Evolutionary conservation across 1,140 invertebrate species (phyloP).

Genomic region (Pseudobourletiella spinata): DNA sequence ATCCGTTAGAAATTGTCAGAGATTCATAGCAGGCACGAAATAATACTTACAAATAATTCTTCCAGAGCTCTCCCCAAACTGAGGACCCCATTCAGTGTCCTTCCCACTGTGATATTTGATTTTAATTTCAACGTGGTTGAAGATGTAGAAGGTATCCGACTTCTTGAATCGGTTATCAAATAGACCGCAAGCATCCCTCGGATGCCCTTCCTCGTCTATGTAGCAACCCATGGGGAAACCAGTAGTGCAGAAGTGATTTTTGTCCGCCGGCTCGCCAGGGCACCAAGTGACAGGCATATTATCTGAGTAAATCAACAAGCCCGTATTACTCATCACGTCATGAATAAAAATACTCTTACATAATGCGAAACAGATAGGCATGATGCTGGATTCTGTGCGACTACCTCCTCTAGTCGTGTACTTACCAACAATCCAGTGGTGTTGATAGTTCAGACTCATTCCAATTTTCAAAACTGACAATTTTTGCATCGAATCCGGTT

Average conservation of each 20-base stretch:
- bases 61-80: constrained; percentile 65
- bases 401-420: too few species aligned
- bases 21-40: background rate
- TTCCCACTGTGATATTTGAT: constrained; percentile 86
- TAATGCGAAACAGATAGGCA: too few species aligned
- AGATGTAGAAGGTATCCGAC: constrained; percentile 71
- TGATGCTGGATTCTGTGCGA: too few species aligned
- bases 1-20: too few species aligned
- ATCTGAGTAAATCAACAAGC: constrained; percentile 46
- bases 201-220: constrained; percentile 48
- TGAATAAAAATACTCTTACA: constrained; percentile 3
- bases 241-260: constrained; percentile 86
- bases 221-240: constrained; percentile 95
- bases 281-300: constrained; percentile 98
- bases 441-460: constrained; percentile 94
- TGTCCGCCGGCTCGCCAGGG: constrained; percentile 57
- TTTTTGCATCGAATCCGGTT: constrained; percentile 55
- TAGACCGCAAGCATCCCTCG: constrained; percentile 52
- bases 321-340: background rate
- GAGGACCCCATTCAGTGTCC: constrained; percentile 71
- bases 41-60: constrained; percentile 65
- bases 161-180: constrained; percentile 42
- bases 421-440: constrained; percentile 88
- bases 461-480: constrained; percentile 77
- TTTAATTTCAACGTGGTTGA: constrained; percentile 91